A percentile compares a stretch with the other conserved stretches of the same genome.
Conservation (phyloP, 30 jellyfish, hydroid and myxozoan genomes). For the Sanderia malayensis region DNA sequence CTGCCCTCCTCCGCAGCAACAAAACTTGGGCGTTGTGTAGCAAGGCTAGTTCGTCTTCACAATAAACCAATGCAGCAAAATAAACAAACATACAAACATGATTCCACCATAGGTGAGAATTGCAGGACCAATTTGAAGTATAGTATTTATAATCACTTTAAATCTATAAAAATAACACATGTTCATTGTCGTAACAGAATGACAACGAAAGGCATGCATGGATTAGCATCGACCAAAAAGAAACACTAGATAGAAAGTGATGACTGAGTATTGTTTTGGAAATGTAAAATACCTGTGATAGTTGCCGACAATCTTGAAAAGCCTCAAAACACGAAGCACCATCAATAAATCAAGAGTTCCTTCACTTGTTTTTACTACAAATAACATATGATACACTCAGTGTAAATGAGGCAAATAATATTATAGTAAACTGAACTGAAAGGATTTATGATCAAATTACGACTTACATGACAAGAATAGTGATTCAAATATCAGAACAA, state of each 20-base stretch:
- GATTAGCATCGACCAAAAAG: too few relatives aligned
- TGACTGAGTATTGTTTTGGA: too few relatives aligned
- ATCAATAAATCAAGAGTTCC: constrained; percentile 71
- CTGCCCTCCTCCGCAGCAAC: too few relatives aligned
- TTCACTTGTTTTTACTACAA: constrained; percentile 60
- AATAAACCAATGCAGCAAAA: too few relatives aligned
- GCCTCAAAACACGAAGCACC: constrained; percentile 91
- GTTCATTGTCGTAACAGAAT: too few relatives aligned
- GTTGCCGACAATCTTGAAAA: constrained; percentile 83
- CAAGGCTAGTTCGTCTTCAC: too few relatives aligned
- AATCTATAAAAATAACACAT: constrained; percentile 49
- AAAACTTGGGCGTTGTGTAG: too few relatives aligned
- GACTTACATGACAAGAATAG: constrained; percentile 52
- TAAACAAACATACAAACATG: constrained; percentile 77
- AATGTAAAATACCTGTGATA: constrained; percentile 57
- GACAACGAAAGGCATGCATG: too few relatives aligned
- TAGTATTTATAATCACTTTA: constrained; percentile 88
- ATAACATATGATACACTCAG: too few relatives aligned
- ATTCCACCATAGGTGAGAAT: constrained; percentile 95
- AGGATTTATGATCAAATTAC: background rate
- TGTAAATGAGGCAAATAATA: background rate
- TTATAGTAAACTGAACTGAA: background rate
- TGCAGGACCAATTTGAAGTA: constrained; percentile 98
- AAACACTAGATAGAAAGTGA: too few relatives aligned
- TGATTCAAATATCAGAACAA: constrained; percentile 69